These are phyloP conservation scores for Erebia aethiops DNA, from an alignment of 2,888 invertebrate species.

Conservation along the genomic window DNA sequence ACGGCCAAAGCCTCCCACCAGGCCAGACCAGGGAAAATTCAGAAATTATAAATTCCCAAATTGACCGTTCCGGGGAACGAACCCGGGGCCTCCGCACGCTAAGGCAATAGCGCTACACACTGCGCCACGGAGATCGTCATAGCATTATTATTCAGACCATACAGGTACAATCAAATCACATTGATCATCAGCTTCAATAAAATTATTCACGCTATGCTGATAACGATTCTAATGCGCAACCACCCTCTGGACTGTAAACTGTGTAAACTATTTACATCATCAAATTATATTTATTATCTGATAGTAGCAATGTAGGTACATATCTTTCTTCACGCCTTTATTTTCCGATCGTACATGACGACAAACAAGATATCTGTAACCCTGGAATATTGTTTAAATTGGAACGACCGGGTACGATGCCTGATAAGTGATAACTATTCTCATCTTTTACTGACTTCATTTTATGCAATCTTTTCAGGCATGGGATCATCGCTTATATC, in stretches of 20 bases:
- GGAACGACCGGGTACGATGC: neutral
- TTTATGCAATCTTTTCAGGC: conserved; percentile 58
- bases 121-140: no score
- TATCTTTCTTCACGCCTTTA: neutral
- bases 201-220: neutral
- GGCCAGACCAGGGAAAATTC: no score
- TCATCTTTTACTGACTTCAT: neutral
- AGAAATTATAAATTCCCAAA: no score
- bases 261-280: conserved; percentile 1
- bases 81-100: no score
- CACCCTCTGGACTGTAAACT: neutral
- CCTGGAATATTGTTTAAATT: neutral
- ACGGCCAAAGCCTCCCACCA: no score
- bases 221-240: neutral
- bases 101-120: no score
- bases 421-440: neutral
- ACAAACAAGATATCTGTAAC: neutral
- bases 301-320: neutral
- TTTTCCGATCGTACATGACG: neutral
- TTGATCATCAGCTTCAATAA: neutral
- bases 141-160: no score
- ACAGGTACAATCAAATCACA: no score
- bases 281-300: neutral
- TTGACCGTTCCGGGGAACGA: no score
- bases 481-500: conserved; percentile 74